Evolutionary conservation across 2,797 vertebrate species (phyloP), one percentile per base, ranked within the genome.

Genomic region (Ciconia nigra): DNA sequence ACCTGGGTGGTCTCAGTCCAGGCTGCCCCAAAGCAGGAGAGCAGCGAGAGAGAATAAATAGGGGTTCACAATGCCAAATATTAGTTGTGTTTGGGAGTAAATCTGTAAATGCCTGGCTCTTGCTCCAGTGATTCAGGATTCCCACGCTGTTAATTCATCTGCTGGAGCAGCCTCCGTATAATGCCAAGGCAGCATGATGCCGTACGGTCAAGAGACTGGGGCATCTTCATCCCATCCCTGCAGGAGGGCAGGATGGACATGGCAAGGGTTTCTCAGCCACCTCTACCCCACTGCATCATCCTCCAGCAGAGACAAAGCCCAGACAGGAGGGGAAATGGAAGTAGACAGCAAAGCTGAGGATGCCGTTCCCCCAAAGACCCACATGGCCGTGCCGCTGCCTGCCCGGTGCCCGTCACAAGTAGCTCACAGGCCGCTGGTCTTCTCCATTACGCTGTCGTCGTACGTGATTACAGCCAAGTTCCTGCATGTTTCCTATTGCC

Each of bases 381-480:
- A 13, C 3, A 0, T 6, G 51, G 61, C 63, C 1, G 0, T 35
- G 66, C 41, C 3, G 3, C 71, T 62, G 63, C 21, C 54, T 22
- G 46, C 69, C 58, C 1, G 0, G 8, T 10, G 20, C 46, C 77
- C 5, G 0, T 9, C 18, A 4, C 47, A 19, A 35, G 57, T 8
- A 13, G 46, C 76, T 21, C 65, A 2, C 7, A 21, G n/a, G 29
- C 37, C 41, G 35, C 67, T 44, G 54, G 7, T 51, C 11, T 15
- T 35, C 74, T 47, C 35, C 18, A 0, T 22, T 6, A 28, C 2
- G 4, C 24, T 79, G 51, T 46, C 6, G 0, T 24, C 1, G 7
- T 2, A 7, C 3, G 0, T 7, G 12, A 18, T 18, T n/a, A 1
- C 62, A 35, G n/a, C 18, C 5, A 4, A 7, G 10, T 13, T 42